A percentile compares a stretch with the other conserved stretches of the same genome.
phyloP scores from a whole-genome alignment of 2,113 vertebrate genomes.

The Chrysemys picta region DNA sequence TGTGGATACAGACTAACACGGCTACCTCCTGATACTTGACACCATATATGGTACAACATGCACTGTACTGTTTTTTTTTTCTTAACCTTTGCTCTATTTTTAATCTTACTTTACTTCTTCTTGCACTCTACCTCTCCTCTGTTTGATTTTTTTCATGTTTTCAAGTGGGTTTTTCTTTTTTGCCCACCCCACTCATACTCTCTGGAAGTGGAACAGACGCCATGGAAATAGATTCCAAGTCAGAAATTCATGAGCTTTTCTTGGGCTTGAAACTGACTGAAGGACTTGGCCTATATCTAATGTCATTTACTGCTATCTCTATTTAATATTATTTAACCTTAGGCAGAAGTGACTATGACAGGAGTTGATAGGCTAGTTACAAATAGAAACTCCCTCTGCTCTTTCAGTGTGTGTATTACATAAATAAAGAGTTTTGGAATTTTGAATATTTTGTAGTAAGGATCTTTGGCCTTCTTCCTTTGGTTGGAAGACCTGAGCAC shows the following conservation, averaged over 20 bases:
- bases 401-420: constrained; percentile 31
- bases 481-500: constrained; percentile 24
- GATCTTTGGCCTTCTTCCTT: constrained; percentile 30
- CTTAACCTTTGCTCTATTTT: background rate
- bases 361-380: constrained; percentile 44
- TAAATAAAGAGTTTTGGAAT: constrained; percentile 68
- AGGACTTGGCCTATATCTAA: constrained; percentile 9
- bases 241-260: background rate
- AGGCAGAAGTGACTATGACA: constrained; percentile 53
- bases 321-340: constrained; percentile 3
- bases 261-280: constrained; percentile 23
- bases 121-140: background rate
- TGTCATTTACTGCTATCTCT: background rate
- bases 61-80: background rate
- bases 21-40: no score
- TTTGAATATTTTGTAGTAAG: constrained; percentile 46
- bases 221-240: background rate
- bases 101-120: background rate
- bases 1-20: no score
- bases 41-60: background rate
- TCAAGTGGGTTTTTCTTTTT: background rate
- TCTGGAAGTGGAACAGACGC: background rate
- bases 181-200: background rate
- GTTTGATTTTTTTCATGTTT: background rate
- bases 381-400: constrained; percentile 29